These are phyloP conservation scores for Lerista edwardsae DNA, from an alignment of 2,797 vertebrate species.

Conservation along the genomic window DNA sequence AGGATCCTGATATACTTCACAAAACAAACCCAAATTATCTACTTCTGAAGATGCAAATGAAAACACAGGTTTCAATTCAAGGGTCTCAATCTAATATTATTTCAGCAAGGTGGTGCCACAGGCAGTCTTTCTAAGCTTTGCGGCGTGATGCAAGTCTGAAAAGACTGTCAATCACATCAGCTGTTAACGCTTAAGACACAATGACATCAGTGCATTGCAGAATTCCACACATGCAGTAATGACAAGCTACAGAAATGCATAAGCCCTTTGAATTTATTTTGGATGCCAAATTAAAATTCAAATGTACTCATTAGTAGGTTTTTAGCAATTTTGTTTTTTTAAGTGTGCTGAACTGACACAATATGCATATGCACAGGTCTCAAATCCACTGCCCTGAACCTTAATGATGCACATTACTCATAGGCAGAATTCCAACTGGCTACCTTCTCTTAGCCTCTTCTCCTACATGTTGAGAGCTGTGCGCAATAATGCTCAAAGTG, in stretches of 20 bases:
- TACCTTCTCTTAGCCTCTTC: too few species aligned
- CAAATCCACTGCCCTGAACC: too few species aligned
- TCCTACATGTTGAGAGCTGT: too few species aligned
- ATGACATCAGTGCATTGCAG: background rate
- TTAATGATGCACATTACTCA: too few species aligned
- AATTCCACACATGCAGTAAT: background rate
- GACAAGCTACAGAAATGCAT: background rate
- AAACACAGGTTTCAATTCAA: background rate
- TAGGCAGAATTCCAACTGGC: too few species aligned
- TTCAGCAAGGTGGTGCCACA: background rate
- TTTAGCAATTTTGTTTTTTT: too few species aligned
- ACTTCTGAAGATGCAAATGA: background rate
- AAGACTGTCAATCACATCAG: background rate
- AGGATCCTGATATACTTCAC: background rate
- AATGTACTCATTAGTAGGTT: background rate
- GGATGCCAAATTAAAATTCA: background rate
- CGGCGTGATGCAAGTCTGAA: background rate
- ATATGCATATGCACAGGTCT: too few species aligned
- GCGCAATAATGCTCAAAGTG: too few species aligned
- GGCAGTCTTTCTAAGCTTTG: background rate
- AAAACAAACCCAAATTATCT: background rate
- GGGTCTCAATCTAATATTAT: constrained; percentile 16
- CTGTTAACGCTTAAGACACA: background rate
- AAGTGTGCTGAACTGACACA: too few species aligned
- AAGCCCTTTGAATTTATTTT: background rate